Conservation (phyloP, 1,140 invertebrate genomes). For the Frieseomelitta varia region DNA sequence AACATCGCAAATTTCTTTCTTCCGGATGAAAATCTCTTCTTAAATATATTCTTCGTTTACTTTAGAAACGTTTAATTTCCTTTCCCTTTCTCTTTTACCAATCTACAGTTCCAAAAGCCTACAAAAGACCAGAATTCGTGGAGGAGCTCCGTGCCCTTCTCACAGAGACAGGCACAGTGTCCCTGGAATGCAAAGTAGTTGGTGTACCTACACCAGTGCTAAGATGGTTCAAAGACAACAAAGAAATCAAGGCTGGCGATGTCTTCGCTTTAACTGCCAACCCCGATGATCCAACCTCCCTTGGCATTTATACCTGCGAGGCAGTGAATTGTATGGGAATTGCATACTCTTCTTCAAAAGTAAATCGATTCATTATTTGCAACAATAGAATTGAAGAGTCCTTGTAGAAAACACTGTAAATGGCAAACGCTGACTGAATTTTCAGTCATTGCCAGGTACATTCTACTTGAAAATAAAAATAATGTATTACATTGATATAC, state of each 20-base stretch:
- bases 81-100: background rate
- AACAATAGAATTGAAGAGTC: no score
- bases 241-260: constrained; percentile 93
- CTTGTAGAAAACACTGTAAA: no score
- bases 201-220: constrained; percentile 92
- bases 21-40: background rate
- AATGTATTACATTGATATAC: no score
- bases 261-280: constrained; percentile 92
- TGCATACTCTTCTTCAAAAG: constrained; percentile 89
- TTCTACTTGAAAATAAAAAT: no score
- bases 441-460: no score
- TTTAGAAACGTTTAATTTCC: background rate
- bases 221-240: constrained; percentile 92
- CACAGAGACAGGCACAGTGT: constrained; percentile 93
- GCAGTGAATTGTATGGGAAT: constrained; percentile 94
- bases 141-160: constrained; percentile 90
- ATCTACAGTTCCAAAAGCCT: constrained; percentile 90
- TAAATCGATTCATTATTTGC: constrained; percentile 34
- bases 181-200: constrained; percentile 93
- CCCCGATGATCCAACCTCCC: constrained; percentile 89
- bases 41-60: background rate
- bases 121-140: constrained; percentile 92
- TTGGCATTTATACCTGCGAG: constrained; percentile 93
- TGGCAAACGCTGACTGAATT: no score
- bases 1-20: background rate